Evolutionary conservation across 2,888 invertebrate genomes (phyloP), one percentile per base, ranked within the genome.

Genomic region (Tridacna gigas): DNA sequence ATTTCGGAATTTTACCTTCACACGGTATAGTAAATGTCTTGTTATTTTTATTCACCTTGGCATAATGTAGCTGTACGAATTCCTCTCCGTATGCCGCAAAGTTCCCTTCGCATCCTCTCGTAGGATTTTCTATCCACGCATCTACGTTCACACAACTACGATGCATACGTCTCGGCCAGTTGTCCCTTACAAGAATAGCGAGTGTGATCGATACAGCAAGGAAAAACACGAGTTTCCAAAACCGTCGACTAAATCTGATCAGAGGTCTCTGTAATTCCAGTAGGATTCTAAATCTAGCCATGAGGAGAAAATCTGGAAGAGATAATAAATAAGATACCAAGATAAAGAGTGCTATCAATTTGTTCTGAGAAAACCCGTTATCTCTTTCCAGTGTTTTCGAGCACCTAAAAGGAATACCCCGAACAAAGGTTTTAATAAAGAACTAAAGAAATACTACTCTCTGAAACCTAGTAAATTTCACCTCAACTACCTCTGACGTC

Each of bases 11-110:
- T 26, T 74, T 74, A 7, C 74, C 67, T 15, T 82, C 71, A 66
- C 88, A 88, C 22, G 84, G 80, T 25, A 88, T 77, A 15, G 74
- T 74, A 65, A 88, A 88, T 1, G 28, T 67, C 48, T 61, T 66
- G 15, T 51, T 65, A 12, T 76, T 48, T 74, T 80, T 74, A 25
- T 78, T 67, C 9, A 88, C 51, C 25, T 65, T 71, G 0, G 85
- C 83, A 71, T 85, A 69, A n/a, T 51, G 61, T 18, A 88, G 56
- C 66, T 60, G 28, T 0, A 73, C 80, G 28, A 88, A 88, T 65
- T 88, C 86, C 26, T 84, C 56, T 18, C 80, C 85, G 61, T 82
- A 86, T 28, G 78, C 88, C 20, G 26, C 80, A 71, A 88, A 84
- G 37, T 86, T 51, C 13, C 79, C 82, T n/a, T 74, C 73, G 67